phyloP scores from a whole-genome alignment of 1,140 invertebrate genomes.

The Anastrepha obliqua region DNA sequence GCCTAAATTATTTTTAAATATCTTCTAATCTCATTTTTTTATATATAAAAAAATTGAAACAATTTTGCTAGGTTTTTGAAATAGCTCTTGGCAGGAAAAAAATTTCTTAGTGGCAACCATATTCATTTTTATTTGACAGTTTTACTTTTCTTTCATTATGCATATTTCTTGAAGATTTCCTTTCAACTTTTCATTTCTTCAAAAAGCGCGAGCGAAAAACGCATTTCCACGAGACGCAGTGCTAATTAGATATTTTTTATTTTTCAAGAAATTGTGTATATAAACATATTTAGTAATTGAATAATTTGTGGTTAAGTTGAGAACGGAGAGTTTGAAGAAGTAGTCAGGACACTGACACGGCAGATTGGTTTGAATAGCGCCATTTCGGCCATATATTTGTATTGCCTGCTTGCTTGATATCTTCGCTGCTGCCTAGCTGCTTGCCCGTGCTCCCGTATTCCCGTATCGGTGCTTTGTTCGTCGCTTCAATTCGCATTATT shows the following conservation, averaged over 20 bases:
- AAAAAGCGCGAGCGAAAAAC: slow-evolving; percentile 35
- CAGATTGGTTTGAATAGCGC: slow-evolving; percentile 21
- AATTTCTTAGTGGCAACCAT: no score
- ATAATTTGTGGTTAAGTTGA: neutral
- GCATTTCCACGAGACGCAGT: slow-evolving; percentile 48
- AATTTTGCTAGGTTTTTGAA: neutral
- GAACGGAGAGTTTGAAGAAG: neutral
- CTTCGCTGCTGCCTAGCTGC: slow-evolving; percentile 17
- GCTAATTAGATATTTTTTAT: slow-evolving; percentile 13
- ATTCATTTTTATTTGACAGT: neutral
- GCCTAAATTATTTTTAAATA: no score
- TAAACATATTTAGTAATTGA: neutral
- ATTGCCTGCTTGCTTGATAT: slow-evolving; percentile 24
- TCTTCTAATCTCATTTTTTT: no score
- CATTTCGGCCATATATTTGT: slow-evolving; percentile 15
- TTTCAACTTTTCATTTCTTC: slow-evolving; percentile 37
- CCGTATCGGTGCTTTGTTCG: slow-evolving; percentile 10
- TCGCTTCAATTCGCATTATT: slow-evolving; percentile 16
- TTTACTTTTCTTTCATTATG: neutral
- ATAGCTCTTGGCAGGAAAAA: neutral
- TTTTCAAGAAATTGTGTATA: slow-evolving; percentile 25
- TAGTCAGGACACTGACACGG: neutral
- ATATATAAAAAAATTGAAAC: no score
- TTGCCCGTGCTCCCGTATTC: slow-evolving; percentile 8
- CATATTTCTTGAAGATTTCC: slow-evolving; percentile 20